Evolutionary conservation across 2,888 invertebrate genomes (phyloP).

Genomic region (Trichogramma dendrolimi): DNA sequence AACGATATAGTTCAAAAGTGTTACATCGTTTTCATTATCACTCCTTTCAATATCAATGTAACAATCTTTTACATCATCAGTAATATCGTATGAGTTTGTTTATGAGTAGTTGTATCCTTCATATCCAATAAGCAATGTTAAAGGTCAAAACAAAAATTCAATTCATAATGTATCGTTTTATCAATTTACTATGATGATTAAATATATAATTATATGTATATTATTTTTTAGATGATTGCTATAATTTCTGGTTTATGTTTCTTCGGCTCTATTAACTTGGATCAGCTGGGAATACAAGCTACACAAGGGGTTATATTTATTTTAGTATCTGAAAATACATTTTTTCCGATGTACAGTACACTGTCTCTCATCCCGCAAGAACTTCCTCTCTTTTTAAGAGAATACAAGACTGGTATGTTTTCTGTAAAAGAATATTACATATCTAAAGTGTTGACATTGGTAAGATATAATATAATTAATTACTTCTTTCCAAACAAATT

Average conservation of each 20-base stretch:
- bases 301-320: slow-evolving; percentile 85
- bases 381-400: slow-evolving; percentile 76
- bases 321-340: slow-evolving; percentile 85
- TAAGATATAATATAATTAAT: slow-evolving; percentile 51
- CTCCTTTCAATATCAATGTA: too few relatives aligned
- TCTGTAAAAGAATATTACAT: slow-evolving; percentile 75
- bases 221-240: slow-evolving; percentile 56
- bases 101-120: too few relatives aligned
- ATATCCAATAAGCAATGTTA: too few relatives aligned
- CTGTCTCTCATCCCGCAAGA: slow-evolving; percentile 77
- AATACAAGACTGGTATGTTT: slow-evolving; percentile 79
- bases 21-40: too few relatives aligned
- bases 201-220: too few relatives aligned
- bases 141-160: too few relatives aligned
- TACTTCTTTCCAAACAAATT: background rate
- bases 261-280: slow-evolving; percentile 66
- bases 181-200: too few relatives aligned
- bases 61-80: too few relatives aligned
- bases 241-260: slow-evolving; percentile 81
- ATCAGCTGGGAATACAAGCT: slow-evolving; percentile 80
- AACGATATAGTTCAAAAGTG: too few relatives aligned
- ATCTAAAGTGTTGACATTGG: slow-evolving; percentile 75
- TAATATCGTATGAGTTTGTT: too few relatives aligned
- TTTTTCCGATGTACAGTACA: slow-evolving; percentile 86
- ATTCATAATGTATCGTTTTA: too few relatives aligned